These are phyloP conservation scores for Acropora yongei DNA, from an alignment of 64 coral and sea anemone genomes.

Conservation along the genomic window DNA sequence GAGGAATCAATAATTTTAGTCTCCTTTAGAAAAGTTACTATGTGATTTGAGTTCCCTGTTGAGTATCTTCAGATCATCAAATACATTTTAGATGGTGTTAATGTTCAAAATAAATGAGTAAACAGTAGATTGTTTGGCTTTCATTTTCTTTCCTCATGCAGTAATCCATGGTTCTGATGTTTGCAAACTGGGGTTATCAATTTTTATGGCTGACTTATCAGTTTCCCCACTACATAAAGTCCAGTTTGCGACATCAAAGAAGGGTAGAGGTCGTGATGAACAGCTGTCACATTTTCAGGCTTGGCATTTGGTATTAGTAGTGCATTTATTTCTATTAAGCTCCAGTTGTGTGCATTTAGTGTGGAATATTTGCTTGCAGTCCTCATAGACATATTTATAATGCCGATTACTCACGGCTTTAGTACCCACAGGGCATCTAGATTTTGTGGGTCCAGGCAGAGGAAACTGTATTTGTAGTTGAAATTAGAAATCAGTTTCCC, in stretches of 20 bases:
- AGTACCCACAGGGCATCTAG: background rate
- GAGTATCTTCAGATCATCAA: slow-evolving; percentile 39
- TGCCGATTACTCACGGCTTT: background rate
- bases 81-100: slow-evolving; percentile 34
- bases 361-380: background rate
- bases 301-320: background rate
- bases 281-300: background rate
- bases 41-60: slow-evolving; percentile 45
- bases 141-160: slow-evolving; percentile 20
- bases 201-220: background rate
- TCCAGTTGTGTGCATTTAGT: background rate
- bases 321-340: background rate
- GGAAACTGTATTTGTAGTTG: no score
- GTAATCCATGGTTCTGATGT: background rate
- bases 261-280: background rate
- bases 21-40: slow-evolving; percentile 49
- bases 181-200: background rate
- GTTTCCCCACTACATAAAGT: no score
- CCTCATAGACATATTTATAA: background rate
- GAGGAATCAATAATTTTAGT: slow-evolving; percentile 73
- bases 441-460: background rate
- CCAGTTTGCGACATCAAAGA: background rate
- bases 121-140: slow-evolving; percentile 1
- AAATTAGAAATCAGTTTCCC: no score
- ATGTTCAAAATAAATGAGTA: background rate